Evolutionary conservation across 2,797 vertebrate species (phyloP).

Genomic region (Characodon lateralis): DNA sequence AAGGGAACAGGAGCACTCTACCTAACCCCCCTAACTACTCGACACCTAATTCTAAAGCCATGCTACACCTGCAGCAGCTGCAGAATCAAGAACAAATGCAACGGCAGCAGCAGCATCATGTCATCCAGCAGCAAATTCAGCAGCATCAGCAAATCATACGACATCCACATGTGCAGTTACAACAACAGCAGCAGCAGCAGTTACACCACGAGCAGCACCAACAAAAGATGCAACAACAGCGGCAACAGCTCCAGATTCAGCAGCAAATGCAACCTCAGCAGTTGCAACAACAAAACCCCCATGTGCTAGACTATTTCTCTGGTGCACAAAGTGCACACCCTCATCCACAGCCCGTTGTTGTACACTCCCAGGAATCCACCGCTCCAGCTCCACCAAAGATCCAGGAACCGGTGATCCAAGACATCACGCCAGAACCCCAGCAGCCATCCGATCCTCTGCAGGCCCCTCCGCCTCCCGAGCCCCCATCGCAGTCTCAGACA

Average conservation of each 20-base stretch:
- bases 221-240: conserved; percentile 62
- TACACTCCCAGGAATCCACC: conserved; percentile 74
- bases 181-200: conserved; percentile 68
- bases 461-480: conserved; percentile 60
- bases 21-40: conserved; percentile 85
- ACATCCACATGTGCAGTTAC: conserved; percentile 61
- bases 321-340: conserved; percentile 66
- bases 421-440: conserved; percentile 72
- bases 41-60: conserved; percentile 67
- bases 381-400: conserved; percentile 51
- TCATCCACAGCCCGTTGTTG: conserved; percentile 72
- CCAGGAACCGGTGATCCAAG: conserved; percentile 72
- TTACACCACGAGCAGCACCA: conserved; percentile 71
- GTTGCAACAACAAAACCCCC: conserved; percentile 79
- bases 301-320: conserved; percentile 75
- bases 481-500: conserved; percentile 76
- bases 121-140: conserved; percentile 70
- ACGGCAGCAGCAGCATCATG: conserved; percentile 64
- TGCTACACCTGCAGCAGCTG: conserved; percentile 85
- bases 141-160: conserved; percentile 69
- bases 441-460: conserved; percentile 60
- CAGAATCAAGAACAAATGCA: conserved; percentile 77
- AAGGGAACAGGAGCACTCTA: conserved; percentile 84
- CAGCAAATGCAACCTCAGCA: conserved; percentile 87
- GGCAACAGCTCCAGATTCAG: conserved; percentile 76